Evolutionary conservation across 2,888 invertebrate species (phyloP), one percentile per base, ranked within the genome.

Genomic region (Chrysotoxum bicinctum): DNA sequence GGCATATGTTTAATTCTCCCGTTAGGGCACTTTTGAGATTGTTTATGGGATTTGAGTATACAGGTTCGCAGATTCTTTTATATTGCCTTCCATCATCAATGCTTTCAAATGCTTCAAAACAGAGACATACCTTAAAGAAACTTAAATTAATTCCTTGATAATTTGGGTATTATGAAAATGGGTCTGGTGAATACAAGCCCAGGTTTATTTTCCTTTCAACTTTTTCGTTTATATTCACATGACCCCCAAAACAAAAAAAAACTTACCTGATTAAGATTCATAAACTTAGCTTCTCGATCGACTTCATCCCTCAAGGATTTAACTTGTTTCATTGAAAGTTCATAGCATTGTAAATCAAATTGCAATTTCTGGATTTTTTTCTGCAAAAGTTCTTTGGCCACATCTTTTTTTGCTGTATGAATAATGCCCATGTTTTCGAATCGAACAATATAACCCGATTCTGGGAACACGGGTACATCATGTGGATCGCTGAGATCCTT

Each of bases 351-450:
- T 75, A 90, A 88, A 85, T 92, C 89, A 89, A 92, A 93, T 88
- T 91, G 89, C 87, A 89, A 83, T 52, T 90, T 91, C 70, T 93
- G 91, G 6, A 91, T 91, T 88, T 94, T 94, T 89, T 96, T 96
- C 80, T 93, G 93, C 14, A 93, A 90, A 2, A 97, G 91, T 88
- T 96, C 94, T 0, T 93, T 93, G 0, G 94, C 93, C 1, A 97
- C 94, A 89, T 95, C 94, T 90, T 96, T 96, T 89, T 96, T 96
- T 0, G 96, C 96, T 0, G 96, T 96, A 89, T 97, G 97, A 87
- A 97, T 96, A 21, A 97, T 97, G 3, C 96, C 96, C 94, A 97
- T 95, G 45, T 96, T 96, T 69, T 95, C 94, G 90, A 97, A 97
- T 75, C 97, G 93, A 0, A 95, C 96, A 87, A 92, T 93, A 89